Evolutionary conservation across 2,113 vertebrate species (phyloP).

Genomic region (Microtus oregoni): DNA sequence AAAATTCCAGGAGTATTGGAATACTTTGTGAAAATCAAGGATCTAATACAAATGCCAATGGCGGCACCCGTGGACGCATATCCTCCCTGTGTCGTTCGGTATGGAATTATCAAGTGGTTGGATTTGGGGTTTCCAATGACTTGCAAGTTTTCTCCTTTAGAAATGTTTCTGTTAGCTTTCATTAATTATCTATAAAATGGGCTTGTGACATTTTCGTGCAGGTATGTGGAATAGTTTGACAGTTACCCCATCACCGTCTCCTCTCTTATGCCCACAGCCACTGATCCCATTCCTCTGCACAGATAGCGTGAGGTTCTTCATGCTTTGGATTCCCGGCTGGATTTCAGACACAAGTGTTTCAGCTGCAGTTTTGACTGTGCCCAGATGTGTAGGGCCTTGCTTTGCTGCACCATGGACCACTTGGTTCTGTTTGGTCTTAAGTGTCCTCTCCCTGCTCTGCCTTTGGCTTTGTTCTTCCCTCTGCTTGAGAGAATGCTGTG

Average conservation of each 20-base stretch:
- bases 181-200: neutral
- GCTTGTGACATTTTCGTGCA: neutral
- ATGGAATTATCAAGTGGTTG: neutral
- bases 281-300: neutral
- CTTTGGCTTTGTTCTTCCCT: neutral
- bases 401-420: neutral
- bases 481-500: neutral
- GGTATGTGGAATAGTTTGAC: neutral
- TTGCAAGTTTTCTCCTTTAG: neutral
- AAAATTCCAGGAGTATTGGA: neutral
- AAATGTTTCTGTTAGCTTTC: neutral
- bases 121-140: neutral
- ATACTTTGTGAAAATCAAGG: neutral
- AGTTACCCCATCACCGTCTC: neutral
- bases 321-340: neutral
- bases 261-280: neutral
- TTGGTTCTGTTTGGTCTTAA: conserved; percentile 12
- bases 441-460: neutral
- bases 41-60: neutral
- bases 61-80: neutral
- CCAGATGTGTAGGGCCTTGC: neutral
- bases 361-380: accelerated
- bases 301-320: neutral
- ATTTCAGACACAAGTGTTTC: neutral
- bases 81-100: neutral